phyloP scores from a whole-genome alignment of 2,113 vertebrate genomes.

The Marcusenius ussheri region DNA sequence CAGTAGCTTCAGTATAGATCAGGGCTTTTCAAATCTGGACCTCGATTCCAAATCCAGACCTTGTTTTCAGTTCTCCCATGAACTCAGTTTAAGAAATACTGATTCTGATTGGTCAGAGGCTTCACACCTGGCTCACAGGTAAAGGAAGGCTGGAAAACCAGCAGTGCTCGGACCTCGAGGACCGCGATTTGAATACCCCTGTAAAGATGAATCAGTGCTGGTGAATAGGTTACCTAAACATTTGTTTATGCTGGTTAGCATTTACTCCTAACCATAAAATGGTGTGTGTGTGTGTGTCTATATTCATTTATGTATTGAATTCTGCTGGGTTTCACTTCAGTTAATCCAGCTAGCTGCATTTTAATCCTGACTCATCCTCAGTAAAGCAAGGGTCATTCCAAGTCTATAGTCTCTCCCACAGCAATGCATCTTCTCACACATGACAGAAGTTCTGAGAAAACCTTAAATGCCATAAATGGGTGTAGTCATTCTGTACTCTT shows the following conservation, averaged over 20 bases:
- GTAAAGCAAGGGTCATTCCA: background rate
- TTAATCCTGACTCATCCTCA: background rate
- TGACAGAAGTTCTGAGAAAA: background rate
- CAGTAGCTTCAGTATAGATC: background rate
- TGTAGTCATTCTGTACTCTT: background rate
- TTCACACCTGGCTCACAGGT: too few relatives aligned
- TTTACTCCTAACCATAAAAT: background rate
- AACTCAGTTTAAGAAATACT: too few relatives aligned
- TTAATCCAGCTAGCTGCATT: background rate
- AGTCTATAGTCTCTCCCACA: background rate
- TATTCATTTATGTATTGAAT: background rate
- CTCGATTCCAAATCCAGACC: too few relatives aligned
- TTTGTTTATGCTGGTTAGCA: background rate
- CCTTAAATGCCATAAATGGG: background rate
- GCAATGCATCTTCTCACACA: background rate
- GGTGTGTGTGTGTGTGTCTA: background rate
- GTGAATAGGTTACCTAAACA: background rate
- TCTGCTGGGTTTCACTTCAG: background rate
- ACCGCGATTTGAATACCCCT: too few relatives aligned
- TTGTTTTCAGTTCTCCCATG: too few relatives aligned
- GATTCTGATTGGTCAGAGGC: too few relatives aligned
- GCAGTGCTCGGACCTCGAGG: too few relatives aligned
- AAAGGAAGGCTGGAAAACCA: too few relatives aligned
- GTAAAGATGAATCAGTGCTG: background rate
- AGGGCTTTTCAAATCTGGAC: too few relatives aligned